phyloP scores from a whole-genome alignment of 2,888 invertebrate species.

The Stegana nigrithorax region DNA sequence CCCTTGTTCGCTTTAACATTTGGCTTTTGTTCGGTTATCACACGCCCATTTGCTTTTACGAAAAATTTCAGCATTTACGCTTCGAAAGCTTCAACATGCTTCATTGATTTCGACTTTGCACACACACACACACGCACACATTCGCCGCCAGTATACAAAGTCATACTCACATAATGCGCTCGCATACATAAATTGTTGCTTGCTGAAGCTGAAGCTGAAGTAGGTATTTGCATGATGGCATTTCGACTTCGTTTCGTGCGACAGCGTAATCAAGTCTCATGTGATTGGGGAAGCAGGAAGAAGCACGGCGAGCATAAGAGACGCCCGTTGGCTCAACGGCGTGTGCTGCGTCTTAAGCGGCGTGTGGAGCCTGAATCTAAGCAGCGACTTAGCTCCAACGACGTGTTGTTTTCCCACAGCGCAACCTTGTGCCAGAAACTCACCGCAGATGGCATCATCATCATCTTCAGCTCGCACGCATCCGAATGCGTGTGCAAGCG shows the following conservation, averaged over 20 bases:
- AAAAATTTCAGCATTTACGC: constrained; percentile 42
- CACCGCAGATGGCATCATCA: not conserved
- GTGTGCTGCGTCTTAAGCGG: no score
- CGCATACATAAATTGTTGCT: not conserved
- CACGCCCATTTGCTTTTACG: constrained; percentile 22
- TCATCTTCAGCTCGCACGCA: no score
- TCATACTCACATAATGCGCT: not conserved
- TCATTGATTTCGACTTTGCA: constrained; percentile 49
- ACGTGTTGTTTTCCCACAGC: no score
- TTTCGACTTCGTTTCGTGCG: no score
- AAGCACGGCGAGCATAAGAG: no score
- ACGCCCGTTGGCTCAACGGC: no score
- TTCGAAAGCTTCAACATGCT: constrained; percentile 49
- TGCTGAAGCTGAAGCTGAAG: no score
- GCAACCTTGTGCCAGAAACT: not conserved
- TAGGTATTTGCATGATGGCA: constrained; percentile 1
- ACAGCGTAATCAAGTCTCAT: no score
- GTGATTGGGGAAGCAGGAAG: no score
- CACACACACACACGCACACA: not conserved
- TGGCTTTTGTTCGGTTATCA: constrained; percentile 20
- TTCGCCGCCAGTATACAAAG: not conserved
- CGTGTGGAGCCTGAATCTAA: no score
- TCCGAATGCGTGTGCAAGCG: no score
- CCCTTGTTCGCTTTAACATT: constrained; percentile 23
- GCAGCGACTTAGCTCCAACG: no score